Percentiles rank a stretch among this genome's conserved stretches.
These are phyloP conservation scores for Caenorhabditis angaria DNA, from an alignment of 2,888 invertebrate genomes.

Conservation along the genomic window DNA sequence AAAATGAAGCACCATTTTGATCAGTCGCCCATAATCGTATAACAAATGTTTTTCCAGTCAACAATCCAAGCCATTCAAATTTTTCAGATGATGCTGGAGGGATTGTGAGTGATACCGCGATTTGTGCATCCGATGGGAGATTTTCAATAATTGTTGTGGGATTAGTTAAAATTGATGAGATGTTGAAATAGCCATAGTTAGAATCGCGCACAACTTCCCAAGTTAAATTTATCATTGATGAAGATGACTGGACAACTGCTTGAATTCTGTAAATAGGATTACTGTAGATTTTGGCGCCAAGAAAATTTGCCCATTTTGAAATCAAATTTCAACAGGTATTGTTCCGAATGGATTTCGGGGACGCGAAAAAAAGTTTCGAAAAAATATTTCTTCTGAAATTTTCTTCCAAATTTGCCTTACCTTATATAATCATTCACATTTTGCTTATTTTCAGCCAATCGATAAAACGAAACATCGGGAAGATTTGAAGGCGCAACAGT, in stretches of 20 bases:
- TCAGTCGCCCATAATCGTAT: constrained; percentile 35
- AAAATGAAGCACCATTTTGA: constrained; percentile 33
- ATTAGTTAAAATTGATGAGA: constrained; percentile 18
- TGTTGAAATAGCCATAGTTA: constrained; percentile 35
- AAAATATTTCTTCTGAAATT: neutral
- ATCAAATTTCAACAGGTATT: too few species aligned
- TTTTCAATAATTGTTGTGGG: constrained; percentile 33
- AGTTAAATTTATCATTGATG: constrained; percentile 24
- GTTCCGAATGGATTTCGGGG: too few species aligned
- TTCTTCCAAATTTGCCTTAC: neutral
- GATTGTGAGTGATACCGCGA: constrained; percentile 51
- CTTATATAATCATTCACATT: constrained; percentile 41
- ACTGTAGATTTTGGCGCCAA: too few species aligned
- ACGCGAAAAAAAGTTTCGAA: too few species aligned
- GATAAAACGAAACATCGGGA: constrained; percentile 29
- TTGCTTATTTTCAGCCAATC: constrained; percentile 30
- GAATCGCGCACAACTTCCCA: constrained; percentile 36
- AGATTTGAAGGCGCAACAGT: constrained; percentile 24
- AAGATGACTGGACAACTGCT: constrained; percentile 29
- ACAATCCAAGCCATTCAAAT: constrained; percentile 22
- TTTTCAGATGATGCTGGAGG: constrained; percentile 36
- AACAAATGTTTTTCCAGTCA: constrained; percentile 34
- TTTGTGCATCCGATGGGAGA: constrained; percentile 21
- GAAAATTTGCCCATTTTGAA: too few species aligned
- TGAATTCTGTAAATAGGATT: too few species aligned